Percentiles rank a stretch among this genome's conserved stretches.
phyloP scores from a whole-genome alignment of 2,797 vertebrate species.

The Merluccius polli region DNA sequence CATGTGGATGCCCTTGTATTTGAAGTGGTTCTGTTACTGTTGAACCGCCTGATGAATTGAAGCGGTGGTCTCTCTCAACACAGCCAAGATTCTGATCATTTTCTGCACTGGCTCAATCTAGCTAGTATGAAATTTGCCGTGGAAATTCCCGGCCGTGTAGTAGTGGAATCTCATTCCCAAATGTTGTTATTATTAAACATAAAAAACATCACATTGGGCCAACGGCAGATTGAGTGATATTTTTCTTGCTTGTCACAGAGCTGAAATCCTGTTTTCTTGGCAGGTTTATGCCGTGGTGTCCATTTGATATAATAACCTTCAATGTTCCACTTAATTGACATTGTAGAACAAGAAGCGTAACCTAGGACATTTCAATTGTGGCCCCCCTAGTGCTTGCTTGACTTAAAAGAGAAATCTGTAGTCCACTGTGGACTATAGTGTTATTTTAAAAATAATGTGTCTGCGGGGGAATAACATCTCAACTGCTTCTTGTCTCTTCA shows the following conservation, averaged over 20 bases:
- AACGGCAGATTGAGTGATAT: background rate
- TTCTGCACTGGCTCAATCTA: background rate
- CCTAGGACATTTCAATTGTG: background rate
- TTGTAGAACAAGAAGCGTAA: background rate
- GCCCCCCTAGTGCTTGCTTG: background rate
- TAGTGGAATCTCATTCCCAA: background rate
- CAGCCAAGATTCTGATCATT: background rate
- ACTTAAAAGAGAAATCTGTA: background rate
- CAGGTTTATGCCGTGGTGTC: background rate
- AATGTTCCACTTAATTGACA: background rate
- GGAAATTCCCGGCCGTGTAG: background rate
- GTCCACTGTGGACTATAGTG: background rate
- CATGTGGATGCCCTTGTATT: slow-evolving; percentile 31
- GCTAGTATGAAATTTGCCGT: background rate
- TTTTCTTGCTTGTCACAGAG: background rate
- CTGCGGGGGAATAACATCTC: background rate
- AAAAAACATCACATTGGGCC: background rate
- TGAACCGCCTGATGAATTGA: background rate
- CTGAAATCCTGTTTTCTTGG: background rate
- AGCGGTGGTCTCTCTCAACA: background rate
- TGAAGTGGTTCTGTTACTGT: slow-evolving; percentile 15
- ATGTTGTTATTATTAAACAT: background rate
- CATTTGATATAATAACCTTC: background rate
- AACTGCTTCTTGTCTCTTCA: background rate
- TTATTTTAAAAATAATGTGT: background rate